phyloP scores from a whole-genome alignment of 1,140 invertebrate species.

The Calliopsis andreniformis region DNA sequence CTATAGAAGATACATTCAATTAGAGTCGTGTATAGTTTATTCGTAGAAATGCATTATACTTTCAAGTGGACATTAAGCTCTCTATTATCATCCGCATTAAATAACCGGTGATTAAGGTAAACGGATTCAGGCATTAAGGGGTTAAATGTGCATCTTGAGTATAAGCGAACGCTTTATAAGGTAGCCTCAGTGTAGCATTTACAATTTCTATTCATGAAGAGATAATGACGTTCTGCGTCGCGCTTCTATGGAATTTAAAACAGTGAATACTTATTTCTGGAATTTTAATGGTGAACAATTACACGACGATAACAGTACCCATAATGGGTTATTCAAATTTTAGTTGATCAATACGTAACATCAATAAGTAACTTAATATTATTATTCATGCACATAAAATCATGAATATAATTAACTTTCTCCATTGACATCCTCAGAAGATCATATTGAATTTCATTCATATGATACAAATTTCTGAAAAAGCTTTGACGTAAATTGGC shows the following conservation, averaged over 20 bases:
- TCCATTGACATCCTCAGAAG: too few relatives aligned
- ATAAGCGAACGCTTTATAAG: not conserved
- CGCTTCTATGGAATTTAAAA: not conserved
- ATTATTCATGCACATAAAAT: too few relatives aligned
- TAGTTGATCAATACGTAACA: too few relatives aligned
- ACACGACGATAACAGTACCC: too few relatives aligned
- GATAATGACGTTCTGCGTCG: not conserved
- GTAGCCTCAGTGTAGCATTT: not conserved
- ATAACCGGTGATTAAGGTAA: constrained; percentile 10
- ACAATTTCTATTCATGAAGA: constrained; percentile 24
- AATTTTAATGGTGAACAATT: not conserved
- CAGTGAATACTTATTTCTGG: not conserved
- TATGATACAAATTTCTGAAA: too few relatives aligned
- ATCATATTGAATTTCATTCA: too few relatives aligned
- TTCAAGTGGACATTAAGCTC: not conserved
- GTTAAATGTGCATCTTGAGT: constrained; percentile 8
- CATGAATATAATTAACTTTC: too few relatives aligned
- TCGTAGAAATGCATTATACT: not conserved
- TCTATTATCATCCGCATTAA: not conserved
- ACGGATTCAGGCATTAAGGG: constrained; percentile 14
- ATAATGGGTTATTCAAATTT: too few relatives aligned
- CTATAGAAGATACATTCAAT: not conserved
- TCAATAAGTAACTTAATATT: too few relatives aligned
- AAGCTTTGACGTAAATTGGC: too few relatives aligned
- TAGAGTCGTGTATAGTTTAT: not conserved